A percentile compares a stretch with the other conserved stretches of the same genome.
Conservation (phyloP, 2,888 invertebrate genomes). For the Drosophila nigritarsus region DNA sequence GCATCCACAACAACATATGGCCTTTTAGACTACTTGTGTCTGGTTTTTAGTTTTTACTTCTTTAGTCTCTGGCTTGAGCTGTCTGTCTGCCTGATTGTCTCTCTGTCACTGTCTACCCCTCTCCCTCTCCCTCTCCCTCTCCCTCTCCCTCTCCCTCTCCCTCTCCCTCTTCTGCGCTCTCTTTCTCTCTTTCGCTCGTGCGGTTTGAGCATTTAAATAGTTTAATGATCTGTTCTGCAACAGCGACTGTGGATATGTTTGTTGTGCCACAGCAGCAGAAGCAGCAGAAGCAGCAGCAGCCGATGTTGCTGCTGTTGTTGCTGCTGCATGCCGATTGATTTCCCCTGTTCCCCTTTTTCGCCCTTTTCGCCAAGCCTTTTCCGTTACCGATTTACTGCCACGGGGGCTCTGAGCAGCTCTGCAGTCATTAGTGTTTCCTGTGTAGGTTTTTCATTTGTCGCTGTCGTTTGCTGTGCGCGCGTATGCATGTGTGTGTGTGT, state of each 20-base stretch:
- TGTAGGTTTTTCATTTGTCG: slow-evolving; percentile 75
- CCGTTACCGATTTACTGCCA: slow-evolving; percentile 50
- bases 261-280: background rate
- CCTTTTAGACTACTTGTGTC: slow-evolving; percentile 54
- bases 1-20: slow-evolving; percentile 69
- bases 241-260: slow-evolving; percentile 12
- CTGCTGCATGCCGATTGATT: slow-evolving; percentile 49
- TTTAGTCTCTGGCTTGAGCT: slow-evolving; percentile 48
- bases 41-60: slow-evolving; percentile 41
- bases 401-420: slow-evolving; percentile 25
- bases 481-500: slow-evolving; percentile 19
- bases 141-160: slow-evolving; percentile 8
- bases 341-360: slow-evolving; percentile 30
- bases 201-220: slow-evolving; percentile 70
- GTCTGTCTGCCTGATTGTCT: slow-evolving; percentile 10
- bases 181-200: background rate
- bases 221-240: slow-evolving; percentile 76
- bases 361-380: slow-evolving; percentile 18
- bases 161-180: slow-evolving; percentile 6
- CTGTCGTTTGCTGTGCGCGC: slow-evolving; percentile 38
- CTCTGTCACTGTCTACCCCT: slow-evolving; percentile 21
- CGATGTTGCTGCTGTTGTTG: slow-evolving; percentile 12
- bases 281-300: background rate
- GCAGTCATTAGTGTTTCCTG: slow-evolving; percentile 79
- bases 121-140: slow-evolving; percentile 4